Evolutionary conservation across 2,797 vertebrate species (phyloP), one percentile per base, ranked within the genome.

Genomic region (Denticeps clupeoides): DNA sequence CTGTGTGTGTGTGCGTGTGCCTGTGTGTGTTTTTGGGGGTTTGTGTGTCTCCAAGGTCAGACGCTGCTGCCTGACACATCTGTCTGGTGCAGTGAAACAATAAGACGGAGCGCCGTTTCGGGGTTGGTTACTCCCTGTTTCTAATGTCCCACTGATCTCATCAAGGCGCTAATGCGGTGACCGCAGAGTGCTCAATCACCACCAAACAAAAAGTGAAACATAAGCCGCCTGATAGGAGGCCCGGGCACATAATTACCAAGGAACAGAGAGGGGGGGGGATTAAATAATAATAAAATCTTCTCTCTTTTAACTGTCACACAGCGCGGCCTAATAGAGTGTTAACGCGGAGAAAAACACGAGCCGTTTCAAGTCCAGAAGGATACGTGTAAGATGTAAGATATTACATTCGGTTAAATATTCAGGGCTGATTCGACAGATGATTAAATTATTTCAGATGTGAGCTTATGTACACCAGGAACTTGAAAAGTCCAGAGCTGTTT

Each of bases 341-440:
- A 37, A 37, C 33, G 37, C 33, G 37, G 33, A 37, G 33, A 37
- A 16, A 33, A 37, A 33, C 37, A 33, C 10, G 16, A 33, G 7
- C 4, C 3, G 33, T 16, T 18, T 4, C 15, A 9, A 12, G 15
- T 7, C 1, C 7, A 15, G 33, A 15, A 18, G 33, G 33, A 56
- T 56, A 44, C 41, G 23, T 25, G 49, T 41, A 12, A 8, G 6
- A 42, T 56, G 64, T 61, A 48, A 69, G 76, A 81, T 78, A 77
- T 78, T 77, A 81, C 74, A 73, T 72, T 69, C 77, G 72, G 73
- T 83, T 75, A 81, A 82, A 80, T 81, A 82, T 85, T 73, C 81
- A 76, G 71, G 73, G 71, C n/a, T 80, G 77, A 81, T 85, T 80
- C 70, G 69, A 60, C 59, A 68, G 68, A 68, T 79, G 78, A 79